Evolutionary conservation across 2,888 invertebrate species (phyloP), one percentile per base, ranked within the genome.

Genomic region (Leptinotarsa juncta): DNA sequence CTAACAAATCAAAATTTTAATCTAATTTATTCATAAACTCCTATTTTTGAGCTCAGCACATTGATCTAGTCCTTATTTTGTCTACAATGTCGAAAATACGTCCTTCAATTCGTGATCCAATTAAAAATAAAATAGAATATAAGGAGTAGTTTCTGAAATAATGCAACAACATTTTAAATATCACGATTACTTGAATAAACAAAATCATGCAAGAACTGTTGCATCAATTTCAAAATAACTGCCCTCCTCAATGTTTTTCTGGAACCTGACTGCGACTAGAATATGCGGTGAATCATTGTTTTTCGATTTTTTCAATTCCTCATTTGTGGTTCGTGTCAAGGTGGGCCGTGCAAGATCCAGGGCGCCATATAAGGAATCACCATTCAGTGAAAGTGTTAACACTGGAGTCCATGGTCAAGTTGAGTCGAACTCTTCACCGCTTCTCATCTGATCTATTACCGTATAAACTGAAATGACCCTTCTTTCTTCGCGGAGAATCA

Each of bases 301-400:
- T 69, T 48, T 69, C 53, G 48, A 69, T 69, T 69, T 69, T 69
- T 69, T 69, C 69, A 23, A 69, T 69, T 69, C 69, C 69, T 69
- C 48, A 32, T 67, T 62, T 48, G 66, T 69, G 68, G 75, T 67
- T 69, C 81, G 77, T 82, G 82, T 83, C 83, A 83, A 83, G 83
- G 81, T 82, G 82, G 79, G 80, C 82, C 78, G 79, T 78, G 77
- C 76, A 80, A 79, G 79, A 81, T 81, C 80, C 80, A 79, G 80
- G 79, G 76, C 82, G 78, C 84, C 84, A 79, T 83, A 83, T 84
- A 83, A 83, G 84, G 84, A 82, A 83, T 79, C 82, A 78, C 78
- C 78, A 77, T 79, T 78, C 81, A 81, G 84, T 82, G 84, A 84
- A 84, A 84, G 84, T 83, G 78, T 73, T 77, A 76, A 72, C 76